Percentiles rank a stretch among this genome's conserved stretches.
Conservation (phyloP, 2,888 invertebrate species). For the Synanthedon vespiformis region DNA sequence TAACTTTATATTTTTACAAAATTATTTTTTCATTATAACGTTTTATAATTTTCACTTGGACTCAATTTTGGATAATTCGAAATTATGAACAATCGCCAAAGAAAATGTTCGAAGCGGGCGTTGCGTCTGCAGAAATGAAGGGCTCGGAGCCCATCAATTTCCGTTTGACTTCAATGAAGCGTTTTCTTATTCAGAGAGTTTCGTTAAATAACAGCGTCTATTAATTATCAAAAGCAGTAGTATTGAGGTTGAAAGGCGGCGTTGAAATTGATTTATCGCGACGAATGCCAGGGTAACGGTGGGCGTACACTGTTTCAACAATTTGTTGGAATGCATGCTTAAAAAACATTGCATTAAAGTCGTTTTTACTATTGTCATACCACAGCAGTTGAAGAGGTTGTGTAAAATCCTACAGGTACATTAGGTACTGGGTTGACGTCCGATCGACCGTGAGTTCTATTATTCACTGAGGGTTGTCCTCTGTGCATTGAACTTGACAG, state of each 20-base stretch:
- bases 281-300: conserved; percentile 12
- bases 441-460: no score
- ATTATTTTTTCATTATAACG: no score
- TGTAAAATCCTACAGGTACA: no score
- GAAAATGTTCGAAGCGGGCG: neutral
- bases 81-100: neutral
- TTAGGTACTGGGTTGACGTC: no score
- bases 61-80: neutral
- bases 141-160: conserved; percentile 42
- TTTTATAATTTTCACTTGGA: conserved; percentile 10
- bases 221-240: conserved; percentile 50
- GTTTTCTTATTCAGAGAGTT: conserved; percentile 43
- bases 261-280: conserved; percentile 40
- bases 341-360: neutral
- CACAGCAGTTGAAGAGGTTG: no score
- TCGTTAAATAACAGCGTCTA: conserved; percentile 51
- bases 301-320: conserved; percentile 11
- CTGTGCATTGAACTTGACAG: no score
- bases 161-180: conserved; percentile 47
- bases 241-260: conserved; percentile 32
- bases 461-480: no score
- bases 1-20: no score
- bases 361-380: neutral
- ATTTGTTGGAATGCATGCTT: neutral
- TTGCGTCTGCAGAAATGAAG: conserved; percentile 10